These are phyloP conservation scores for Crocuta crocuta DNA, from an alignment of 2,113 vertebrate species.

Conservation along the genomic window DNA sequence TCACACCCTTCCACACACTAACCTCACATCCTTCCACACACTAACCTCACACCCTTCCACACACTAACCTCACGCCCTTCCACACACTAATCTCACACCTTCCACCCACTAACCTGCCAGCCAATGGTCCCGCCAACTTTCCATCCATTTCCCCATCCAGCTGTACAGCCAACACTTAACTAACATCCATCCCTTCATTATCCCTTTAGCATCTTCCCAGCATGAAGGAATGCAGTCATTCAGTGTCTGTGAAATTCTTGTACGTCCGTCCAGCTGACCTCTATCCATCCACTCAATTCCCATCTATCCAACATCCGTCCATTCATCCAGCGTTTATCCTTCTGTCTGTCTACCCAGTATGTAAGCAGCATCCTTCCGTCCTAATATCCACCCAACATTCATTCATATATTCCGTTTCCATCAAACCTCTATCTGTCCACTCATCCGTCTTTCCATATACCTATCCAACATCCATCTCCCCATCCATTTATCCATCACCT, in stretches of 20 bases:
- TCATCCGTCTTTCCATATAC: background rate
- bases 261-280: fast-evolving
- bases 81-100: no score
- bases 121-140: background rate
- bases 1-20: no score
- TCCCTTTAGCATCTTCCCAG: background rate
- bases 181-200: no score
- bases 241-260: fast-evolving
- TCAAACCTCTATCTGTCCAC: background rate
- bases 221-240: background rate
- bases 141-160: background rate
- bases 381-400: background rate
- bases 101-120: fast-evolving
- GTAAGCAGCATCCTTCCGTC: background rate
- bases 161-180: fast-evolving
- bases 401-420: background rate
- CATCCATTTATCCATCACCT: background rate
- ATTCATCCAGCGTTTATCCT: background rate
- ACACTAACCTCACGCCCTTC: no score
- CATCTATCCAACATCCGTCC: background rate
- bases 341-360: no score
- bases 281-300: background rate
- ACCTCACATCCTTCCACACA: no score
- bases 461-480: background rate
- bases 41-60: no score